These are phyloP conservation scores for Lobophora halterata DNA, from an alignment of 2,888 invertebrate genomes.

Conservation along the genomic window DNA sequence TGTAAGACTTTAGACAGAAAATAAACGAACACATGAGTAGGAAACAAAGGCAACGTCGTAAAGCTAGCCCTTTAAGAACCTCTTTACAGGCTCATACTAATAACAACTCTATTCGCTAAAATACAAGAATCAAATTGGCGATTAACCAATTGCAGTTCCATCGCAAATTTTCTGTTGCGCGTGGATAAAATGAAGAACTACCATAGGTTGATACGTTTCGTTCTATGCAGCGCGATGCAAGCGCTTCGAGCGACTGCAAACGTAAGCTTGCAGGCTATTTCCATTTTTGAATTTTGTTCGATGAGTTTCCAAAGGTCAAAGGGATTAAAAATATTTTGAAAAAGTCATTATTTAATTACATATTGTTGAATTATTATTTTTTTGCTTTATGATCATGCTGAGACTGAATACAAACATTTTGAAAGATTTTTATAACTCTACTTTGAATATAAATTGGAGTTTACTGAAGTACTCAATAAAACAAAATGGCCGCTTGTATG, in stretches of 20 bases:
- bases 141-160: constrained; percentile 1
- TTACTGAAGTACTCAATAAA: too few relatives aligned
- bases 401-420: too few relatives aligned
- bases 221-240: constrained; percentile 3
- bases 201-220: constrained; percentile 7
- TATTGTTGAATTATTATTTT: too few relatives aligned
- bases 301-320: too few relatives aligned
- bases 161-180: constrained; percentile 25
- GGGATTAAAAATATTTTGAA: too few relatives aligned
- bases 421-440: too few relatives aligned
- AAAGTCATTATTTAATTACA: too few relatives aligned
- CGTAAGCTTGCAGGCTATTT: constrained; percentile 8
- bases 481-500: too few relatives aligned
- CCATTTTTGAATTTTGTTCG: constrained; percentile 15
- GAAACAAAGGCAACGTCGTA: constrained; percentile 39
- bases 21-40: constrained; percentile 38
- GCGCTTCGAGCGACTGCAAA: constrained; percentile 7
- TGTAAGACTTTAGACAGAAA: constrained; percentile 30
- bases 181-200: constrained; percentile 20
- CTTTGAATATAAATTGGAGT: too few relatives aligned
- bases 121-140: constrained; percentile 13
- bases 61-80: constrained; percentile 29
- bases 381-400: too few relatives aligned
- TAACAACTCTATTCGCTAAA: constrained; percentile 6
- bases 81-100: constrained; percentile 7